Evolutionary conservation across 92 coral and sea anemone species (phyloP).

Genomic region (Paragorgia papillata): DNA sequence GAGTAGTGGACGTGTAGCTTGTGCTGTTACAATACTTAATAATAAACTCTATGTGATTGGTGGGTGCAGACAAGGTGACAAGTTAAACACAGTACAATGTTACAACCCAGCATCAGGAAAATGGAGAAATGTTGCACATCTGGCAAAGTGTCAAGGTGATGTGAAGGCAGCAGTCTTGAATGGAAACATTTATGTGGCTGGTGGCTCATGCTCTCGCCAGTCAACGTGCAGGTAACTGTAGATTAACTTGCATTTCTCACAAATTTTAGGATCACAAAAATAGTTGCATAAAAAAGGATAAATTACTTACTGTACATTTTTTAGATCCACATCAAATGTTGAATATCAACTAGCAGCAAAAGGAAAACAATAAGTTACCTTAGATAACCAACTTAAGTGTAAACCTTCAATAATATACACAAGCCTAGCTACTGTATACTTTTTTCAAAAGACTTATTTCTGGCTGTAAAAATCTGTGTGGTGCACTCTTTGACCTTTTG

Average conservation of each 20-base stretch:
- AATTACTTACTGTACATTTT: too few relatives aligned
- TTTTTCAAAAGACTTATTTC: too few relatives aligned
- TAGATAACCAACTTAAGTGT: too few relatives aligned
- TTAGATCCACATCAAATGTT: too few relatives aligned
- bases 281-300: too few relatives aligned
- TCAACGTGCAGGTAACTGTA: conserved; percentile 85
- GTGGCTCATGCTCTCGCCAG: conserved; percentile 92
- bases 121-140: conserved; percentile 73
- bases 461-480: too few relatives aligned
- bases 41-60: conserved; percentile 93
- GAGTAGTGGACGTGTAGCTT: conserved; percentile 86
- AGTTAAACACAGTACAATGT: conserved; percentile 86
- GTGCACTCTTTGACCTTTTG: too few relatives aligned
- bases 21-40: conserved; percentile 73
- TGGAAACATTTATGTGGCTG: conserved; percentile 96
- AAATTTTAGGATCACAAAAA: too few relatives aligned
- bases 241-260: background rate
- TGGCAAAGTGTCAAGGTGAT: conserved; percentile 91
- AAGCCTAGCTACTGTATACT: too few relatives aligned
- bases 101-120: conserved; percentile 74
- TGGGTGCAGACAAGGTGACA: conserved; percentile 88
- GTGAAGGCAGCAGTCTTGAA: conserved; percentile 92
- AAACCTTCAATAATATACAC: too few relatives aligned
- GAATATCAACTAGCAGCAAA: too few relatives aligned
- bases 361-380: too few relatives aligned